phyloP scores from a whole-genome alignment of 2,113 vertebrate genomes.

The Amazona vittata region DNA sequence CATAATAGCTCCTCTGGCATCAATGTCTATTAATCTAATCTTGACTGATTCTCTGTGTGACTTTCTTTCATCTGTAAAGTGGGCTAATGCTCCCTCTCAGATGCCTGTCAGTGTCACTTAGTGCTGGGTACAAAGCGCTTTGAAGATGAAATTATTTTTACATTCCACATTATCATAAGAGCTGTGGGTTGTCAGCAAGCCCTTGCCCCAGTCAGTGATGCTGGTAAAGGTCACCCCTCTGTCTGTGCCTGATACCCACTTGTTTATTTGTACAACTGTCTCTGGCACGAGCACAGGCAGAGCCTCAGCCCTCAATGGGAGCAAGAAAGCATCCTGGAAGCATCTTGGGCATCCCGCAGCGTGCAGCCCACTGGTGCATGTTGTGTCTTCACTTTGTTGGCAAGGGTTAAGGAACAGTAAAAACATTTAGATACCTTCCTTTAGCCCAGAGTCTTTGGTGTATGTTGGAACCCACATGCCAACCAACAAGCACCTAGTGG shows the following conservation, averaged over 20 bases:
- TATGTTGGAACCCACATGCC: accelerated
- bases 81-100: slow-evolving; percentile 4
- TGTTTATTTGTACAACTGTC: not conserved
- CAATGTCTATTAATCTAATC: slow-evolving; percentile 18
- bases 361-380: not conserved
- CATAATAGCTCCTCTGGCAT: slow-evolving; percentile 16
- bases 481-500: accelerated
- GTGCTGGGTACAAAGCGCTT: not conserved
- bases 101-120: not conserved
- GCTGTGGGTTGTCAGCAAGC: not conserved
- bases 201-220: not conserved
- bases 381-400: not conserved
- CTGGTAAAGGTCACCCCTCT: not conserved
- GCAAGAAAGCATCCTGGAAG: accelerated
- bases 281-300: not conserved
- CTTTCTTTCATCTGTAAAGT: slow-evolving; percentile 1
- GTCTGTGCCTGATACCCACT: not conserved
- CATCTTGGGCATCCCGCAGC: accelerated
- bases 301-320: not conserved
- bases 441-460: not conserved
- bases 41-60: slow-evolving; percentile 12
- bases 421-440: not conserved
- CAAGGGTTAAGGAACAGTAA: not conserved
- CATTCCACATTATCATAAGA: not conserved
- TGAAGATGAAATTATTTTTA: not conserved